Base-by-base conservation (phyloP, 1,140 invertebrate genomes). In the Drosophila pallidifrons region DNA sequence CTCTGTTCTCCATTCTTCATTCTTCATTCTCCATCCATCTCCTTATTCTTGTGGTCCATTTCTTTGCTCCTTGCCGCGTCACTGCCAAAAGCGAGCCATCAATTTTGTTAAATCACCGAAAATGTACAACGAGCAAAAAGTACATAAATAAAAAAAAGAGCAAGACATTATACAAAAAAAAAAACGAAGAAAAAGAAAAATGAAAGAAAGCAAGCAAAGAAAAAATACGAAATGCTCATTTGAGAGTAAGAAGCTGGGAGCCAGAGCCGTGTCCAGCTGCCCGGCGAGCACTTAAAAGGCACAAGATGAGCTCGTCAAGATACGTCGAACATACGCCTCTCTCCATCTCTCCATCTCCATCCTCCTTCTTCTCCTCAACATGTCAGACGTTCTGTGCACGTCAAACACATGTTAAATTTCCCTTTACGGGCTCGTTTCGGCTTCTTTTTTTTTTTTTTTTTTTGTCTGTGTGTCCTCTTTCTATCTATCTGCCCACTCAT, bases 21-120 rank as follows among this genome's bases (percentile, higher is more conserved):
- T 13, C 11, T 25, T 30, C 30, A 25, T 54, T 13, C 11, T 25
- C 11, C 28, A 28, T n/a, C 8, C 10, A 51, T 11, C 28, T 51
- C 28, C 28, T n/a, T 51, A 51, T 52, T 7, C 13, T 20, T 7
- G 5, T 38, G 5, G 6, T 41, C 11, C n/a, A 10, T 46, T 61
- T 7, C 5, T n/a, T 11, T 30, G 15, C 28, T 13, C 25, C 7
- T 43, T 45, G 65, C 49, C 57, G 49, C 46, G 49, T 74, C 60
- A 70, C 20, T 71, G 73, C 59, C 69, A 69, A 78, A 58, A 75
- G 80, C 68, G 74, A 81, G 81, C 78, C 85, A 88, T 88, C 81
- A 89, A 89, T 89, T 88, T 75, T 81, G 70, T 72, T 78, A 88
- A 88, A 83, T 88, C 85, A 87, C 83, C 80, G 60, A 82, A 71